Evolutionary conservation across 2,797 vertebrate genomes (phyloP), one percentile per base, ranked within the genome.

Genomic region (Hyperoplus immaculatus): DNA sequence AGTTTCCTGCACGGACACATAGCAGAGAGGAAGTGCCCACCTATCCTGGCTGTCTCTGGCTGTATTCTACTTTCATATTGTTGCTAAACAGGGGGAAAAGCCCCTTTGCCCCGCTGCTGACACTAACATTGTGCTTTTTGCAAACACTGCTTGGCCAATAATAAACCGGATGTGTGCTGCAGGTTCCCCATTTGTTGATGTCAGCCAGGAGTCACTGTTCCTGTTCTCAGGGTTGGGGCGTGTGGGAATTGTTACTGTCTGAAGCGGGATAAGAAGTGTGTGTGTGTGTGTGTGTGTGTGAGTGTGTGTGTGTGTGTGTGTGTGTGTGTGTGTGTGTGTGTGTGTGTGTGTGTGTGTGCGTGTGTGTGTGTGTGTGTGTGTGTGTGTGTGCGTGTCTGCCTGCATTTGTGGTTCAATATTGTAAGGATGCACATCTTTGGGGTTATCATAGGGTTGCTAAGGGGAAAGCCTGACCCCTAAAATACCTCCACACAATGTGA

Each of bases 1-100:
- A 18, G 87, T 89, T 91, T 93, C 87, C 84, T 92, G 84, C 59
- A 2, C 49, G 56, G 62, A 42, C 47, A 42, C 43, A 67, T 16
- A 43, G 77, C 41, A 6, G 38, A 77, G 56, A 93, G 94, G 92
- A 95, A 92, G 93, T 92, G 81, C 71, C 90, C 90, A 86, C 91
- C 90, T 93, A 91, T 94, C 93, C 93, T 93, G 87, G 80, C 51
- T 81, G 36, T 69, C 82, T 80, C 47, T 29, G 13, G 55, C 51
- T 75, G 49, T 87, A 64, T 89, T 69, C 53, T 57, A 64, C 72
- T 81, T 81, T 80, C 58, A 85, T 85, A 84, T 75, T 81, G 78
- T 94, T 88, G 45, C 81, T 84, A 70, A 87, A 87, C 36, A 59
- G 53, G 55, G 29, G 65, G 47, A 75, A 83, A 67, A 75, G 68